Evolutionary conservation across 1,140 invertebrate species (phyloP), one percentile per base, ranked within the genome.

Genomic region (Prorops nasuta): DNA sequence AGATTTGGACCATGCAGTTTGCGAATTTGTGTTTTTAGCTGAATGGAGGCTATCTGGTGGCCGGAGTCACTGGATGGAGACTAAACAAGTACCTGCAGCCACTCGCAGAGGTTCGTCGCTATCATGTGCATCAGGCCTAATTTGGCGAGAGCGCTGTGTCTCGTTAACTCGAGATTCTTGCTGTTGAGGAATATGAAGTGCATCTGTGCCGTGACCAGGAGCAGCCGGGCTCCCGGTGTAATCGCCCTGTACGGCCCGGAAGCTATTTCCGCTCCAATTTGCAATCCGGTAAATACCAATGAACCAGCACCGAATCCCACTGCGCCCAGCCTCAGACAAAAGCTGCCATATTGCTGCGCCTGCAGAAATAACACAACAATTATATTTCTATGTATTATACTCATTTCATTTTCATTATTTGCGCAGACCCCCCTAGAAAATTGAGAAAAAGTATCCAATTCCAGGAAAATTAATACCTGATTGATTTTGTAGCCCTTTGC

Each of bases 81-180:
- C n/a, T n/a, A n/a, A n/a, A n/a, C n/a, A n/a, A n/a, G 22, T 57
- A 91, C 88, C 64, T 89, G 86, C 1, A 91, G 63, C 89, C 89
- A 91, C 59, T 91, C 87, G 70, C 87, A 90, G 3, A 91, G 69
- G 73, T 92, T 91, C 3, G 87, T 89, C 2, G 87, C 88, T 36
- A 91, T 85, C 85, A 91, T 86, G 64, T 92, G 89, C 88, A 91
- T 90, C 40, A 91, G 77, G 28, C 88, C 88, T 58, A 91, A 87
- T 63, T 88, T 81, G 20, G 87, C 85, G 20, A 89, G 76, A 12
- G 85, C 78, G 50, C 83, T 82, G 63, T 86, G 81, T 39, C 78
- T 79, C 18, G 81, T 80, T 14, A 83, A 70, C 52, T 81, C 80
- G 54, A 87, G 81, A 67, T 87, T 81, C 55, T 78, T 78, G 40